phyloP scores from a whole-genome alignment of 2,888 invertebrate species.

The Meloe dianella region DNA sequence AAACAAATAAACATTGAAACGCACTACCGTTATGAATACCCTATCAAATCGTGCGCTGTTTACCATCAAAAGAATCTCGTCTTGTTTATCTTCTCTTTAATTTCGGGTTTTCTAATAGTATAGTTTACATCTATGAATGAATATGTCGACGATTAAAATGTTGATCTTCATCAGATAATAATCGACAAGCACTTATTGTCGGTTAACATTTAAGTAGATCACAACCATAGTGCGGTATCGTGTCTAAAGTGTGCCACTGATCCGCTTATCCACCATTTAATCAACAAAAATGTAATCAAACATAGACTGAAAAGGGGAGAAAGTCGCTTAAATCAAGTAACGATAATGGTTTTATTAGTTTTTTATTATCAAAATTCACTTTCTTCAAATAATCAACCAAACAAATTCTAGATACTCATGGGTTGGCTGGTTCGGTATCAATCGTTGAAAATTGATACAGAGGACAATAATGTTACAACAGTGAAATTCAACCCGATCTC shows the following conservation, averaged over 20 bases:
- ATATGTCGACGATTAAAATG: background rate
- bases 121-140: background rate
- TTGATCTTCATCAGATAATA: background rate
- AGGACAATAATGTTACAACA: slow-evolving; percentile 26
- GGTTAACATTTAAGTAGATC: slow-evolving; percentile 22
- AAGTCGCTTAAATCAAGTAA: background rate
- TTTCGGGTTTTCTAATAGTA: too few relatives aligned
- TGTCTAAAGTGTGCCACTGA: slow-evolving; percentile 25
- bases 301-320: background rate
- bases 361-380: slow-evolving; percentile 20
- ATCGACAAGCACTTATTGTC: background rate
- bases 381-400: slow-evolving; percentile 13
- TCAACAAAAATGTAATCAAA: slow-evolving; percentile 8
- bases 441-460: slow-evolving; percentile 28
- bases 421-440: slow-evolving; percentile 16
- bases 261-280: slow-evolving; percentile 25
- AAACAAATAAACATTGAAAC: too few relatives aligned
- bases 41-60: too few relatives aligned
- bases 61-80: too few relatives aligned
- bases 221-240: background rate
- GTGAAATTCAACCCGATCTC: slow-evolving; percentile 34
- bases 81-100: too few relatives aligned
- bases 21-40: too few relatives aligned
- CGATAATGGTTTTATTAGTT: slow-evolving; percentile 7
- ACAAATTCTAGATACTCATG: too few relatives aligned